phyloP scores from a whole-genome alignment of 2,113 vertebrate species.

The Muntiacus muntjak region DNA sequence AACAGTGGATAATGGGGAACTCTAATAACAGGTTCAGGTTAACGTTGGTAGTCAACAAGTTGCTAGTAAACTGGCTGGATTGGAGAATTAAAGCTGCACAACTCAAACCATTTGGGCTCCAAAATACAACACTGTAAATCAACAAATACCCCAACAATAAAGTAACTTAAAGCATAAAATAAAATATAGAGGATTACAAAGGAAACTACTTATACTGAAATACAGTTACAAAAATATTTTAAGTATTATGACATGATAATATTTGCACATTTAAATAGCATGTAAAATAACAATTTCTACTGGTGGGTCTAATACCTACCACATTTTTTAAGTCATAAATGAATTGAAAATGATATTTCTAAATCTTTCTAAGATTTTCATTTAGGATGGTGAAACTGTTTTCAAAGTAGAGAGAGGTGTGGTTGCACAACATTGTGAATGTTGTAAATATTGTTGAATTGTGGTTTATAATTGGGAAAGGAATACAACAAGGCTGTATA shows the following conservation, averaged over 20 bases:
- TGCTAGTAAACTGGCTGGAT: rapidly evolving
- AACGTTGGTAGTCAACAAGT: neutral
- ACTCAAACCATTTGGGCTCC: neutral
- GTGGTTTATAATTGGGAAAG: neutral
- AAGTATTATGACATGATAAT: neutral
- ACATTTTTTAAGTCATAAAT: neutral
- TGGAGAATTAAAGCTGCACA: neutral
- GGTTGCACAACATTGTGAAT: neutral
- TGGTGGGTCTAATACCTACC: neutral
- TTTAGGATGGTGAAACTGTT: neutral
- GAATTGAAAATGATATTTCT: neutral
- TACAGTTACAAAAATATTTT: neutral
- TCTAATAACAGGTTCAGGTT: neutral
- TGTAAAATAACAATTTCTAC: neutral
- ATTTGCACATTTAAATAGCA: neutral
- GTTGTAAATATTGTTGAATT: neutral
- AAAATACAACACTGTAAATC: neutral
- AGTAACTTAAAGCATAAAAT: neutral
- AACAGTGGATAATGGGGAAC: neutral
- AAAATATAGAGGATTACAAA: neutral
- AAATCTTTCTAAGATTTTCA: neutral
- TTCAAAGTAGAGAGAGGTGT: neutral
- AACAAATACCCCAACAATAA: neutral
- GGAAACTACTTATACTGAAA: neutral
- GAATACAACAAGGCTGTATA: neutral